Conservation (phyloP, 2,113 vertebrate species). For the Trachemys scripta region DNA sequence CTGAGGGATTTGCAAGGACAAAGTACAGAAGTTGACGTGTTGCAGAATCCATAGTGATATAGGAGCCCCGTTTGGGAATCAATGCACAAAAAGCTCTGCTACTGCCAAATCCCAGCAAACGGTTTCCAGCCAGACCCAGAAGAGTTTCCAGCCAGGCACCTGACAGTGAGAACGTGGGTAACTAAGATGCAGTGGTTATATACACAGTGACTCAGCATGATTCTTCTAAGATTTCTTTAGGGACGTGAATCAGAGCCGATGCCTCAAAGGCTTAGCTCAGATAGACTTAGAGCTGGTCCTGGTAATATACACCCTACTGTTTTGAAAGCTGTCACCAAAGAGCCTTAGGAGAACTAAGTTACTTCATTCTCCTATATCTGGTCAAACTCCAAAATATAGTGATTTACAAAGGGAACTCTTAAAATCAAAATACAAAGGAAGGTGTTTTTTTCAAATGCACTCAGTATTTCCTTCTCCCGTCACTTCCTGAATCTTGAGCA, state of each 20-base stretch:
- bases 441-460: background rate
- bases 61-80: accelerated
- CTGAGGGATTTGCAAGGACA: background rate
- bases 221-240: background rate
- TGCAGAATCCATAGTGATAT: too few species aligned
- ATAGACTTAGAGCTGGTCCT: background rate
- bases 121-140: background rate
- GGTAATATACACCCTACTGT: background rate
- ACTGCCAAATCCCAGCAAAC: background rate
- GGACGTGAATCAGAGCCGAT: background rate
- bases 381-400: background rate
- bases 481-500: background rate
- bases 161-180: background rate
- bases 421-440: background rate
- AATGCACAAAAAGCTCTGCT: accelerated
- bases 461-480: background rate
- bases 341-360: background rate
- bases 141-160: background rate
- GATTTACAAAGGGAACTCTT: background rate
- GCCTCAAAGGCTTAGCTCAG: background rate
- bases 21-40: background rate
- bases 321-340: background rate
- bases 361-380: background rate
- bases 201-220: accelerated
- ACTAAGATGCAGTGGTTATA: accelerated